Conservation (phyloP, 1,140 invertebrate genomes). For the Atta colombica region DNA sequence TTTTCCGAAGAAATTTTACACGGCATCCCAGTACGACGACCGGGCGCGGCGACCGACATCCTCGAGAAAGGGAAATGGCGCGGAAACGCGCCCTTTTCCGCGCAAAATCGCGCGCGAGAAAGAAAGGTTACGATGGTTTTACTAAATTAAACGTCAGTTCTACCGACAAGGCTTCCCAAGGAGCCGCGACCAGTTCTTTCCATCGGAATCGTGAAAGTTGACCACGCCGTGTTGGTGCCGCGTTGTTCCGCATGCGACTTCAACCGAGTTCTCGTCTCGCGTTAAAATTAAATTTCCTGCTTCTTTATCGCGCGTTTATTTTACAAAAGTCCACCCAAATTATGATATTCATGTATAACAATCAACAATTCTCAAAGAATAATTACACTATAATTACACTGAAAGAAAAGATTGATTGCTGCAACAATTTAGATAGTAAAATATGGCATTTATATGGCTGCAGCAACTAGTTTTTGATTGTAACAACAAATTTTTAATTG, state of each 20-base stretch:
- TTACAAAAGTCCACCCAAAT: background rate
- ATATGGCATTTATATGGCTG: too few species aligned
- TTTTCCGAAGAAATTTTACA: constrained; percentile 73
- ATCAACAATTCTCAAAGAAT: background rate
- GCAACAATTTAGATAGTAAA: too few species aligned
- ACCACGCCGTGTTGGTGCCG: constrained; percentile 47
- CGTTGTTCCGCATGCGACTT: constrained; percentile 38
- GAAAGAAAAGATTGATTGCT: too few species aligned
- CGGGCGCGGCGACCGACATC: constrained; percentile 12
- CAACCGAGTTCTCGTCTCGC: background rate
- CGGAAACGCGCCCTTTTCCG: constrained; percentile 55
- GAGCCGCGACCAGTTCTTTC: constrained; percentile 58
- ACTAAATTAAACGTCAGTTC: constrained; percentile 77
- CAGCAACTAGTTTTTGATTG: too few species aligned
- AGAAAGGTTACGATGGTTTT: constrained; percentile 66
- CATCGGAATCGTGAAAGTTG: constrained; percentile 48
- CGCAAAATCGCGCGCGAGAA: constrained; percentile 28
- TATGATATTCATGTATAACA: background rate
- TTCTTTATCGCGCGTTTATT: constrained; percentile 27
- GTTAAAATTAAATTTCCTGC: constrained; percentile 36
- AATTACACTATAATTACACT: too few species aligned
- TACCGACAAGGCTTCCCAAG: constrained; percentile 67
- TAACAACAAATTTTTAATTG: too few species aligned
- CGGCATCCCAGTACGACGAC: constrained; percentile 14
- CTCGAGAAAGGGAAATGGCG: constrained; percentile 64